Evolutionary conservation across 2,888 invertebrate genomes (phyloP).

Genomic region (Empis livida): DNA sequence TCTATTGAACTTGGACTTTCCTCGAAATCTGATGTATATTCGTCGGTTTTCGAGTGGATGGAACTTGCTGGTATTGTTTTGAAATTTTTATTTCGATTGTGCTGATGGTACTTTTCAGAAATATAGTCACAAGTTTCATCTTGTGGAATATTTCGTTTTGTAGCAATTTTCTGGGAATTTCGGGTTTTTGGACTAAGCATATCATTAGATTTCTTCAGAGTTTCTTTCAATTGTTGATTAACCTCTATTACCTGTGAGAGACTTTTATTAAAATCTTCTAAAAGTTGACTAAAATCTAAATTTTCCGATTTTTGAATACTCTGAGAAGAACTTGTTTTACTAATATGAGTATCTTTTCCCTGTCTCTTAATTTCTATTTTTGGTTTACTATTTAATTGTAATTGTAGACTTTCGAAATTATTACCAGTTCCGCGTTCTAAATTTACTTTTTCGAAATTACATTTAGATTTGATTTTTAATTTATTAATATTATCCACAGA

Average conservation of each 20-base stretch:
- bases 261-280: constrained; percentile 26
- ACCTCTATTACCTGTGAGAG: constrained; percentile 26
- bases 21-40: constrained; percentile 11
- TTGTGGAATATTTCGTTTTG: not conserved
- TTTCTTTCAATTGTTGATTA: constrained; percentile 22
- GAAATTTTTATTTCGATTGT: constrained; percentile 1
- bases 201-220: constrained; percentile 18
- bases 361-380: not conserved
- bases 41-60: constrained; percentile 1
- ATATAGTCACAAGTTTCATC: constrained; percentile 7
- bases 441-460: constrained; percentile 6
- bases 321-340: constrained; percentile 1
- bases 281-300: constrained; percentile 12
- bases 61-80: not conserved
- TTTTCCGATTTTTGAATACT: not conserved
- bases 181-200: constrained; percentile 14
- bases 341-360: not conserved
- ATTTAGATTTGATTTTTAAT: constrained; percentile 14
- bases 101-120: constrained; percentile 1
- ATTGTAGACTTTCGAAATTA: not conserved
- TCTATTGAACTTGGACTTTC: not conserved
- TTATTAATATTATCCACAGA: constrained; percentile 20
- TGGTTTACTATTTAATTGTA: not conserved
- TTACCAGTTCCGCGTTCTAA: constrained; percentile 5
- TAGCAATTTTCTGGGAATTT: not conserved